Conservation (phyloP, 2,113 vertebrate genomes). For the Channa argus region DNA sequence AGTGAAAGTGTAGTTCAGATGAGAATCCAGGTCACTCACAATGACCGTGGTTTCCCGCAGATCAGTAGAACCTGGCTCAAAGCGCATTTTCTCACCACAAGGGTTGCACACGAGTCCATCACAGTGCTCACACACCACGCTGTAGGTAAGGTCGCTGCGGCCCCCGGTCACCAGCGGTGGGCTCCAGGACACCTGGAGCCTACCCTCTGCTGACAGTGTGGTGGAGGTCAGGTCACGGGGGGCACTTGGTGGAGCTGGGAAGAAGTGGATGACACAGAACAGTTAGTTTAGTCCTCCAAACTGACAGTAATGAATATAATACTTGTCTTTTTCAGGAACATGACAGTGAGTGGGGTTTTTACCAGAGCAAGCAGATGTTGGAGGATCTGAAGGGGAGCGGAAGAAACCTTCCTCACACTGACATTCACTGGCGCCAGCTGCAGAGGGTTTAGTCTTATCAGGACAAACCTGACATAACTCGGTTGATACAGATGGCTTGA, state of each 20-base stretch:
- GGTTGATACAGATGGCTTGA: slow-evolving; percentile 82
- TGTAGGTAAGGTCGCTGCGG: slow-evolving; percentile 88
- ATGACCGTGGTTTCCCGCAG: slow-evolving; percentile 80
- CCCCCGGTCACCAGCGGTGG: slow-evolving; percentile 86
- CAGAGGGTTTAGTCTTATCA: slow-evolving; percentile 82
- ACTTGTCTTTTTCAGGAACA: background rate
- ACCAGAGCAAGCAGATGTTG: slow-evolving; percentile 87
- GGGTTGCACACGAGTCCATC: slow-evolving; percentile 82
- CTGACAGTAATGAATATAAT: background rate
- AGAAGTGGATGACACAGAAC: slow-evolving; percentile 37
- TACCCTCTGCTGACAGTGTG: slow-evolving; percentile 82
- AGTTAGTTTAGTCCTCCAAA: slow-evolving; percentile 28
- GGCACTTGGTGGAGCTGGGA: slow-evolving; percentile 88
- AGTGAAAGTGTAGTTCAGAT: slow-evolving; percentile 93
- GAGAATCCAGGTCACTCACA: slow-evolving; percentile 88
- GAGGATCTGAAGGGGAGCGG: slow-evolving; percentile 82
- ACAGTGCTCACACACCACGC: slow-evolving; percentile 88
- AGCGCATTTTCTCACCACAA: slow-evolving; percentile 86
- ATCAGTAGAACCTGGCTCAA: slow-evolving; percentile 72
- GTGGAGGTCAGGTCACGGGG: slow-evolving; percentile 83
- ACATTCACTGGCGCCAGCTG: slow-evolving; percentile 80
- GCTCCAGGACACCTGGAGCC: slow-evolving; percentile 89
- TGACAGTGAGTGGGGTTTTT: slow-evolving; percentile 54
- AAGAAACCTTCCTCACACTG: slow-evolving; percentile 89
- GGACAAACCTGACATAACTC: slow-evolving; percentile 86